Percentiles rank a stretch among this genome's conserved stretches.
Conservation (phyloP, 2,113 vertebrate species). For the Hyperoodon ampullatus region DNA sequence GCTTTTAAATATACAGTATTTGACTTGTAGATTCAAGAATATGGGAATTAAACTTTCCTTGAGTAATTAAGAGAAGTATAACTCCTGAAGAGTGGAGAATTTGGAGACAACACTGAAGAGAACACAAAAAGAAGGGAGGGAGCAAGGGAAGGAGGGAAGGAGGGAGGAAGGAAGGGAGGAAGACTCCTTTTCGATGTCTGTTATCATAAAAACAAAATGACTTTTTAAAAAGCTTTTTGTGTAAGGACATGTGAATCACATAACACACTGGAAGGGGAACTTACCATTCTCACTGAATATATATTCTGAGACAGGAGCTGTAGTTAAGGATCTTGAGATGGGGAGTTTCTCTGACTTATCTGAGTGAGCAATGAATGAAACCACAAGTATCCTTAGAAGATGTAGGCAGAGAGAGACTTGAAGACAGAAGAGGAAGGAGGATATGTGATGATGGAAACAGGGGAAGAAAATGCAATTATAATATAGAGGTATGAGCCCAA, state of each 20-base stretch:
- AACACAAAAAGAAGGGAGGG: background rate
- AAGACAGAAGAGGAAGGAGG: background rate
- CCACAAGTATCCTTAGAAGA: background rate
- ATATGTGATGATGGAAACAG: background rate
- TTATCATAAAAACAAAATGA: background rate
- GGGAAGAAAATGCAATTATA: background rate
- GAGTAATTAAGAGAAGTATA: background rate
- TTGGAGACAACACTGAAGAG: background rate
- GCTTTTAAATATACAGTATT: background rate
- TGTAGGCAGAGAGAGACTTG: background rate
- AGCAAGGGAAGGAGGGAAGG: background rate
- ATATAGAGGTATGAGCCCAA: background rate
- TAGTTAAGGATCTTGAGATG: background rate
- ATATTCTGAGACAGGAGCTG: background rate
- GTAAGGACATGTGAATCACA: background rate
- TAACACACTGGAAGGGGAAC: background rate
- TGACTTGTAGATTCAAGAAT: background rate
- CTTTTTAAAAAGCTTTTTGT: background rate
- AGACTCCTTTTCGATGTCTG: background rate
- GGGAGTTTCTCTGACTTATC: background rate
- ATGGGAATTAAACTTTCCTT: background rate
- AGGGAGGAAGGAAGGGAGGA: background rate
- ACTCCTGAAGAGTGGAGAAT: background rate
- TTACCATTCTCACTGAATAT: background rate
- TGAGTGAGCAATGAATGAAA: background rate